Conservation (phyloP, 1,140 invertebrate species). For the Drosophila ercepeae region DNA sequence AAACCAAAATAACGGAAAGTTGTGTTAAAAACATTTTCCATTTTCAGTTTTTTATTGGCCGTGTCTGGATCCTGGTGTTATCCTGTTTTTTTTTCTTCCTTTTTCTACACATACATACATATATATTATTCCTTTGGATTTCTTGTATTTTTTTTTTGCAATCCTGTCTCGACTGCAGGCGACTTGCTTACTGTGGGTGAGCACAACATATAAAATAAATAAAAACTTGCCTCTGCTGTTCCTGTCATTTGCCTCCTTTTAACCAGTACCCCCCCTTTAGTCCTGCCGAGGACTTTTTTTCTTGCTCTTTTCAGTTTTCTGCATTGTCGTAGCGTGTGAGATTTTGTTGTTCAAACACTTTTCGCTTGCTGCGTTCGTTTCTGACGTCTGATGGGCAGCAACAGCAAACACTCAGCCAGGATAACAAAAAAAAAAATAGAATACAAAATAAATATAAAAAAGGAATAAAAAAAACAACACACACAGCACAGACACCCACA, state of each 20-base stretch:
- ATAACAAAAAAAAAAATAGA: not conserved
- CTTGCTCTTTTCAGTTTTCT: conserved; percentile 44
- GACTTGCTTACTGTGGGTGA: conserved; percentile 25
- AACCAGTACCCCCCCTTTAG: not conserved
- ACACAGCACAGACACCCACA: conserved; percentile 8
- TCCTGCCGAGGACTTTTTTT: conserved; percentile 2
- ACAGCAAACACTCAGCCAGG: conserved; percentile 29
- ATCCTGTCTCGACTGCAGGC: conserved; percentile 4
- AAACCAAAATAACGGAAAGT: conserved; percentile 59
- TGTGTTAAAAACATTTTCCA: conserved; percentile 79
- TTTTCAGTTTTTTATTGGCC: conserved; percentile 80
- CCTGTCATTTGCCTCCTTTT: conserved; percentile 34
- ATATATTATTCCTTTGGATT: too few relatives aligned
- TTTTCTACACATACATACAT: too few relatives aligned
- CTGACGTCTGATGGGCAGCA: conserved; percentile 62
- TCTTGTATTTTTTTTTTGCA: not conserved
- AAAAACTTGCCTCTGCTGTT: conserved; percentile 55
- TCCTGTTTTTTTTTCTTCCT: conserved; percentile 2
- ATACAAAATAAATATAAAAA: not conserved
- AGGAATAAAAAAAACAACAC: not conserved
- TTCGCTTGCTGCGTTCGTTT: conserved; percentile 61
- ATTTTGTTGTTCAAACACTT: conserved; percentile 81
- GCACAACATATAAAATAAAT: conserved; percentile 51
- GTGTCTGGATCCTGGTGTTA: conserved; percentile 25
- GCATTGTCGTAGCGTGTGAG: conserved; percentile 77